A percentile compares a stretch with the other conserved stretches of the same genome.
Conservation (phyloP, 2,888 invertebrate genomes). For the Pegoplata infirma region DNA sequence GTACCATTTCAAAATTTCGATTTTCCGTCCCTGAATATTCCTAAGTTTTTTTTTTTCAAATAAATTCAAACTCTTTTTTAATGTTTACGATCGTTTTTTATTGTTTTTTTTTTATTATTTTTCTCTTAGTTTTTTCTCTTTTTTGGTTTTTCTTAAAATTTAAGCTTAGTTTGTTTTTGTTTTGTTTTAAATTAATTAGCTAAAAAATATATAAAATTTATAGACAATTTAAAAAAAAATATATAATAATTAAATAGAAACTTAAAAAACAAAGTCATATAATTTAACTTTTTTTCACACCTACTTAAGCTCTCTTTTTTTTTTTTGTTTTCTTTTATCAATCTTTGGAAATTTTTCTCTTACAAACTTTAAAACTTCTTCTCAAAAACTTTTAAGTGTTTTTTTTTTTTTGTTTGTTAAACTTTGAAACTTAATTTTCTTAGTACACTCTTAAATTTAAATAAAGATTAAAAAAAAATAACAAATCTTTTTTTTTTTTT, state of each 20-base stretch:
- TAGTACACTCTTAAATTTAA: too few relatives aligned
- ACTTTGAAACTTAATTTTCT: too few relatives aligned
- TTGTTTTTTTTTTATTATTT: slow-evolving; percentile 7
- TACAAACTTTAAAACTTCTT: not conserved
- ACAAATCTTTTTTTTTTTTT: not conserved
- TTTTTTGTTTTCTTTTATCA: slow-evolving; percentile 28
- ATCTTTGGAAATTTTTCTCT: slow-evolving; percentile 54
- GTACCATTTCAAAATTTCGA: too few relatives aligned
- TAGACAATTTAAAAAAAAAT: slow-evolving; percentile 43
- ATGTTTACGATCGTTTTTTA: too few relatives aligned
- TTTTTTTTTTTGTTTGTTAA: not conserved
- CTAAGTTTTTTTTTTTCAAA: too few relatives aligned
- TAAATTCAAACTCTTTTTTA: not conserved
- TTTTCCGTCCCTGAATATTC: too few relatives aligned
- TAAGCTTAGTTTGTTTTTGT: slow-evolving; percentile 12
- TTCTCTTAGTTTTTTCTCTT: not conserved
- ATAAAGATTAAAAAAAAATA: not conserved
- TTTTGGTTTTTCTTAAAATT: not conserved
- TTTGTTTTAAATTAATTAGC: slow-evolving; percentile 45
- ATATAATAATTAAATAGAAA: slow-evolving; percentile 47
- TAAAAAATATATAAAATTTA: slow-evolving; percentile 59
- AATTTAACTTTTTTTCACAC: slow-evolving; percentile 33
- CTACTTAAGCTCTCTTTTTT: slow-evolving; percentile 29
- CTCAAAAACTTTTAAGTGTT: slow-evolving; percentile 4
- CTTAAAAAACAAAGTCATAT: slow-evolving; percentile 23